A percentile compares a stretch with the other conserved stretches of the same genome.
Evolutionary conservation across 2,797 vertebrate species (phyloP).

Genomic region (Diglossa cyanea): DNA sequence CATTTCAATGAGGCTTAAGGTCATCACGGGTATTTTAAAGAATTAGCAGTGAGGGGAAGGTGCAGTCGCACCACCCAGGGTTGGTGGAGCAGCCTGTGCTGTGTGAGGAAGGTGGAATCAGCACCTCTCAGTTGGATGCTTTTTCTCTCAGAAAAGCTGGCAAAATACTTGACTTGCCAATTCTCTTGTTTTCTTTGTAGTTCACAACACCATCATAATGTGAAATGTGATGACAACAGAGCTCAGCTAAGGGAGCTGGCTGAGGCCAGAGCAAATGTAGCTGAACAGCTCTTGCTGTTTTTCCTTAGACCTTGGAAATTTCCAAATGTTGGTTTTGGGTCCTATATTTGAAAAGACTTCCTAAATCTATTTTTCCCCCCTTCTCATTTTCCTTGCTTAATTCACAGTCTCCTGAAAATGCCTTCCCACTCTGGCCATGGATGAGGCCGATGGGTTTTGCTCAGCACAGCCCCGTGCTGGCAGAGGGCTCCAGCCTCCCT

Average conservation of each 20-base stretch:
- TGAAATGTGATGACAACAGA: constrained; percentile 60
- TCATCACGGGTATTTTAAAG: neutral
- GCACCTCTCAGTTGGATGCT: constrained; percentile 11
- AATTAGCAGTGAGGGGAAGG: neutral
- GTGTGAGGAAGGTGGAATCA: constrained; percentile 41
- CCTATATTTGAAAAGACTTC: constrained; percentile 37
- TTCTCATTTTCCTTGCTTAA: neutral
- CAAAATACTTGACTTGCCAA: constrained; percentile 50
- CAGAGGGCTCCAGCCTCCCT: neutral
- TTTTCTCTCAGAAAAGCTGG: constrained; percentile 40
- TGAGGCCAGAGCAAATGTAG: constrained; percentile 51
- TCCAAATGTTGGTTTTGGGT: constrained; percentile 50
- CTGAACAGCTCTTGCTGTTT: constrained; percentile 32
- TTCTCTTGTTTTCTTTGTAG: constrained; percentile 56
- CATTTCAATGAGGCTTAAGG: neutral
- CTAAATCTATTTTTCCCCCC: neutral
- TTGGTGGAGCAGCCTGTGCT: neutral
- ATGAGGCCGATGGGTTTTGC: neutral
- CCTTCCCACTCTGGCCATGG: neutral
- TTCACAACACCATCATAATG: constrained; percentile 41
- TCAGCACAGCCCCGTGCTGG: neutral
- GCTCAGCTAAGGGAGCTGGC: constrained; percentile 38
- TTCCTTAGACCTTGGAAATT: constrained; percentile 41
- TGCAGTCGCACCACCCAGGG: neutral
- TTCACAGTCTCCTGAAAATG: neutral